Base-by-base conservation (phyloP, 2,113 vertebrate genomes). In the Colossoma macropomum region DNA sequence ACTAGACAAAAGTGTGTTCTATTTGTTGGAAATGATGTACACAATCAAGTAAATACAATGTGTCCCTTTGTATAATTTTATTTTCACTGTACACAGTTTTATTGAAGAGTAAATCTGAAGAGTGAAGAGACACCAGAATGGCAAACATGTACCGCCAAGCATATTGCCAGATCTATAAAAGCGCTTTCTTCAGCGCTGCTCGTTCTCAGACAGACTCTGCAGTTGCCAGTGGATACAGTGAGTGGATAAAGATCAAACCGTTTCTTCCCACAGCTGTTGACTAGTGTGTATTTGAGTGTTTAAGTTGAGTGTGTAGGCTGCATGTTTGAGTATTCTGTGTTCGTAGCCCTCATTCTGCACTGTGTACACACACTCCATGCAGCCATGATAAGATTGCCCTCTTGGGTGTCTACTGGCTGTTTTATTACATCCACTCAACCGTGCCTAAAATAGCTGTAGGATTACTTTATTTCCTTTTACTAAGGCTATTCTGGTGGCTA, bases 381-480 rank as follows among this genome's bases (percentile, higher is more conserved):
- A 66, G 25, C 34, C 17, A 1, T 50, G 68, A 63, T 56, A 74
- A 77, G 32, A 78, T 63, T 27, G 50, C 2, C 56, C 30, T 77
- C 66, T 50, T 30, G 45, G 65, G 38, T 52, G 38, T 80, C 69
- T 78, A 28, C 34, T 32, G 23, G 50, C 50, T 78, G 25, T 75
- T 48, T 80, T 52, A 73, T 81, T 32, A 69, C 50, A 70, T 81
- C 27, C 70, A 32, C 38, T 62, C 41, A 27, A 38, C 25, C 66
- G 32, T 72, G 65, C 54, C 59, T 60, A 30, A 85, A 86, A 80
- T 76, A 80, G 73, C 54, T 45, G 34, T 23, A 27, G 60, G 32
- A 66, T 81, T 30, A 77, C 34, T 63, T 84, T 19, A 70, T 76
- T 71, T 60, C 52, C 52, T 77, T 62, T 32, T 30, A 25, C 81